Evolutionary conservation across 2,797 vertebrate genomes (phyloP).

Genomic region (Manis javanica): DNA sequence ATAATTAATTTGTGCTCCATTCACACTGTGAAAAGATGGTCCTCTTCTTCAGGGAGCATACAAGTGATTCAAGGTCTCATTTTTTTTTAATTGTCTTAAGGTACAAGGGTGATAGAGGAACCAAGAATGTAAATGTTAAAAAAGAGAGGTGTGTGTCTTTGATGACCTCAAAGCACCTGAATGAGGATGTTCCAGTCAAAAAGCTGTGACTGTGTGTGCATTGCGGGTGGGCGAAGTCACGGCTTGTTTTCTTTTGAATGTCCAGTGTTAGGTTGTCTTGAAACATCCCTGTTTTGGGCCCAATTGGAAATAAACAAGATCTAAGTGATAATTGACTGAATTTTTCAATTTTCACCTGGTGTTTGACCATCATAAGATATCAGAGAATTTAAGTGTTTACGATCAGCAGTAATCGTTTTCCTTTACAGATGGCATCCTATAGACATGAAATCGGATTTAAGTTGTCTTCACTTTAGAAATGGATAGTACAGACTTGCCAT

Average conservation of each 20-base stretch:
- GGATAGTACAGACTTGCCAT: background rate
- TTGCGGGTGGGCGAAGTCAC: background rate
- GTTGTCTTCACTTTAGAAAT: constrained; percentile 1
- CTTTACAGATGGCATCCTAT: background rate
- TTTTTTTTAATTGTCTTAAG: background rate
- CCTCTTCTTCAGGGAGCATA: background rate
- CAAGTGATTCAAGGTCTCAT: background rate
- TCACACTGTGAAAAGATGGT: background rate
- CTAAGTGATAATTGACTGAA: background rate
- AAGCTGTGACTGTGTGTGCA: background rate
- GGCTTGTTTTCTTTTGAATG: background rate
- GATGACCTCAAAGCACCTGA: background rate
- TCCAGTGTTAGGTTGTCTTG: background rate
- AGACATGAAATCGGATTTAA: background rate
- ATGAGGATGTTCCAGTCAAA: background rate
- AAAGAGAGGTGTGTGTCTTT: background rate
- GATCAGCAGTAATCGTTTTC: background rate
- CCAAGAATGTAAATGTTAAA: background rate
- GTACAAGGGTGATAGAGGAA: background rate
- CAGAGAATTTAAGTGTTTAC: background rate
- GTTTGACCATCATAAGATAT: background rate
- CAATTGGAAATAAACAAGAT: background rate
- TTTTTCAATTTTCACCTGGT: background rate
- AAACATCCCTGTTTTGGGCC: background rate
- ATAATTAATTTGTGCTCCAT: background rate